Percentiles rank a stretch among this genome's conserved stretches.
These are phyloP conservation scores for Sebastolobus altivelis DNA, from an alignment of 2,797 vertebrate genomes.

Conservation along the genomic window DNA sequence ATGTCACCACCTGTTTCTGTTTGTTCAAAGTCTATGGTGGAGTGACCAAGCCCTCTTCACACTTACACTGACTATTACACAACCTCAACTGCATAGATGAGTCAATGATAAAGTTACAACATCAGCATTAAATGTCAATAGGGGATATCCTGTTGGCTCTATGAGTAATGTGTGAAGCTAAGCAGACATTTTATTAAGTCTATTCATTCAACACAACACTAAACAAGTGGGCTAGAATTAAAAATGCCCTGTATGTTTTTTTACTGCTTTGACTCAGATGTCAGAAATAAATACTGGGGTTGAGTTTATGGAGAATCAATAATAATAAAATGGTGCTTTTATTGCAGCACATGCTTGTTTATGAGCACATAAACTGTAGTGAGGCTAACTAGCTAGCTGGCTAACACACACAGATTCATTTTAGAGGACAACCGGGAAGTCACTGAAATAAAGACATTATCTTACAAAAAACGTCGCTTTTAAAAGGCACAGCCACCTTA, in stretches of 20 bases:
- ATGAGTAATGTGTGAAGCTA: not conserved
- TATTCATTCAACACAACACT: not conserved
- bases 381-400: slow-evolving; percentile 62
- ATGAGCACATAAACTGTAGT: not conserved
- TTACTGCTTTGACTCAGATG: not conserved
- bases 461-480: not conserved
- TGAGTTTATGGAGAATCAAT: not conserved
- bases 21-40: slow-evolving; percentile 7
- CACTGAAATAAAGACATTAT: not conserved
- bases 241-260: no score
- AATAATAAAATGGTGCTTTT: not conserved
- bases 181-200: not conserved
- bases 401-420: slow-evolving; percentile 51
- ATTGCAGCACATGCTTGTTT: not conserved
- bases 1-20: not conserved
- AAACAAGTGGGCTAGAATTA: not conserved
- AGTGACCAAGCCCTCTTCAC: not conserved
- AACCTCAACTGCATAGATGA: slow-evolving; percentile 4
- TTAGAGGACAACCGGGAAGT: slow-evolving; percentile 81
- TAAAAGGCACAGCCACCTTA: fast-evolving
- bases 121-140: slow-evolving; percentile 16
- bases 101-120: slow-evolving; percentile 1
- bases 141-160: not conserved
- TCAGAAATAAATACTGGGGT: not conserved
- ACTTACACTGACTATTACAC: slow-evolving; percentile 21